Evolutionary conservation across 1,140 invertebrate species (phyloP).

Genomic region (Pogonomyrmex barbatus): DNA sequence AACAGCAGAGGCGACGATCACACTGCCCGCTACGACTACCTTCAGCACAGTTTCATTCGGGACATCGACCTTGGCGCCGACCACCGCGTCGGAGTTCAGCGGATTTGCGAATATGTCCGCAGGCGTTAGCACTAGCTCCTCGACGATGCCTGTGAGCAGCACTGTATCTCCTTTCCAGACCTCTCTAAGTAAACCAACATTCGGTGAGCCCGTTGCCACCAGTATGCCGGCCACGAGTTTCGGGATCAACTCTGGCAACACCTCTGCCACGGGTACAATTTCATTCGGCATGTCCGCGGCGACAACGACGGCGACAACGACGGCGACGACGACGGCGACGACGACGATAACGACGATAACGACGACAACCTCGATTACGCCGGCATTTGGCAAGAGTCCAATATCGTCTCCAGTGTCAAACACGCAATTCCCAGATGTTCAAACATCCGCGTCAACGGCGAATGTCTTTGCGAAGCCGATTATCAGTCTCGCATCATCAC

Average conservation of each 20-base stretch:
- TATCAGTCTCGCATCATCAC: constrained; percentile 49
- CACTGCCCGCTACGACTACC: constrained; percentile 48
- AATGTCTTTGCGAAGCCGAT: constrained; percentile 61
- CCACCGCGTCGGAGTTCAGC: constrained; percentile 51
- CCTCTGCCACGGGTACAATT: constrained; percentile 39
- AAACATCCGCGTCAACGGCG: constrained; percentile 37
- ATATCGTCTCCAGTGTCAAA: constrained; percentile 41
- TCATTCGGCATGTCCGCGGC: constrained; percentile 39
- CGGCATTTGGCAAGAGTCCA: constrained; percentile 68
- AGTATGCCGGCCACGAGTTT: constrained; percentile 33
- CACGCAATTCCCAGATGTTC: constrained; percentile 38
- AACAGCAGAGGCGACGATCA: constrained; percentile 42
- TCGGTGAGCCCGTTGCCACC: constrained; percentile 5
- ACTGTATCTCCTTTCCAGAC: constrained; percentile 60
- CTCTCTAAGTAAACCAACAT: constrained; percentile 45
- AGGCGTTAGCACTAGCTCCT: neutral
- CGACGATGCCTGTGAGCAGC: constrained; percentile 11
- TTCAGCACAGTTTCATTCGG: constrained; percentile 45
- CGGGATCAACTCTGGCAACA: neutral
- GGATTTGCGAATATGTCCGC: constrained; percentile 33
- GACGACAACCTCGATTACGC: constrained; percentile 52
- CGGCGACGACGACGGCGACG: constrained; percentile 9
- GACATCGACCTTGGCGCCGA: constrained; percentile 34
- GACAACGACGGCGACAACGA: neutral
- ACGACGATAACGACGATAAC: neutral